These are phyloP conservation scores for Mimumesa dahlbomi DNA, from an alignment of 2,888 invertebrate genomes.

Conservation along the genomic window DNA sequence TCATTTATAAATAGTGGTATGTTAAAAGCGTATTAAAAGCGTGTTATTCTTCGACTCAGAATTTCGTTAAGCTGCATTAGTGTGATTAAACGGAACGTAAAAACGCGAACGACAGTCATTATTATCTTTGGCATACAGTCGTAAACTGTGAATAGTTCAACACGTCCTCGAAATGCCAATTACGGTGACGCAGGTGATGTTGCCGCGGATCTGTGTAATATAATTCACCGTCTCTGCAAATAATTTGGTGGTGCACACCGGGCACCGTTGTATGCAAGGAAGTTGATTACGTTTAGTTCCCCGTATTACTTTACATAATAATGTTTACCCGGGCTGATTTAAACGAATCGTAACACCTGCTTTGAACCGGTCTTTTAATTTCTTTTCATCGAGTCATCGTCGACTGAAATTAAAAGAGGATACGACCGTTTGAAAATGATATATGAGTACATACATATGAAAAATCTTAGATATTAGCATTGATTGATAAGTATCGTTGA, in stretches of 20 bases:
- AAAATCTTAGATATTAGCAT: no score
- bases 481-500: no score
- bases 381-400: not conserved
- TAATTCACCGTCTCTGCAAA: slow-evolving; percentile 47
- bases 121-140: slow-evolving; percentile 5
- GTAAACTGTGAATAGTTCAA: slow-evolving; percentile 23
- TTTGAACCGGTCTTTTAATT: slow-evolving; percentile 27
- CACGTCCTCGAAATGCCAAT: not conserved
- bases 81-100: not conserved
- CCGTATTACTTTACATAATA: slow-evolving; percentile 50
- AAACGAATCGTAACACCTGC: slow-evolving; percentile 56
- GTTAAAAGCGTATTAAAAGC: no score
- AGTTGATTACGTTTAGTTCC: slow-evolving; percentile 30
- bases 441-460: no score
- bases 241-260: slow-evolving; percentile 20
- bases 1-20: no score
- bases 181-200: slow-evolving; percentile 16
- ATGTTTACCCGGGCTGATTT: slow-evolving; percentile 43
- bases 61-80: not conserved
- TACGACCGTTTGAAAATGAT: no score
- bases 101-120: no score
- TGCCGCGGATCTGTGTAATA: slow-evolving; percentile 13
- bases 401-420: not conserved
- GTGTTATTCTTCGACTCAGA: no score
- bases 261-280: slow-evolving; percentile 3